These are phyloP conservation scores for Amphiprion ocellaris DNA, from an alignment of 2,113 vertebrate species.

Conservation along the genomic window DNA sequence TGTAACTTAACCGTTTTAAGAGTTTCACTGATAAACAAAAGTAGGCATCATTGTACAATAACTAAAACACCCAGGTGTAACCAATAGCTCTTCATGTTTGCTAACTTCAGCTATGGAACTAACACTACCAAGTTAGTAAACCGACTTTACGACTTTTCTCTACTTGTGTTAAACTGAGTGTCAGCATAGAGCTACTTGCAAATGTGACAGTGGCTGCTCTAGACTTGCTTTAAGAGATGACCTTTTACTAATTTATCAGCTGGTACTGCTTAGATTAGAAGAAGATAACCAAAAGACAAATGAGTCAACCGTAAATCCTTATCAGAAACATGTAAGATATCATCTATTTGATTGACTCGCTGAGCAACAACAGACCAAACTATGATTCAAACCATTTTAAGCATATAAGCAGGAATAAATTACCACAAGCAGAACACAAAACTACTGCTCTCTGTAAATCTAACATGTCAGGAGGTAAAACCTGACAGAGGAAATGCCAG, in stretches of 20 bases:
- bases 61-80: too few species aligned
- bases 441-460: background rate
- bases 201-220: background rate
- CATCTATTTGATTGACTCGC: background rate
- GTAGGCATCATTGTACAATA: too few species aligned
- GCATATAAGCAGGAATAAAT: background rate
- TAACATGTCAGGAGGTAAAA: constrained; percentile 23
- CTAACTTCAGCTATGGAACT: too few species aligned
- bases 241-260: background rate
- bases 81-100: too few species aligned
- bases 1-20: too few species aligned
- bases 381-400: background rate
- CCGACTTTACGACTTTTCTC: too few species aligned
- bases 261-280: background rate
- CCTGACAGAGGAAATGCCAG: constrained; percentile 40
- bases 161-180: background rate
- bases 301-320: background rate
- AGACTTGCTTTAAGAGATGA: background rate
- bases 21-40: too few species aligned
- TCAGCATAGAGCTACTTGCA: background rate
- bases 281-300: background rate
- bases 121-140: too few species aligned
- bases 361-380: background rate
- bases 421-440: background rate
- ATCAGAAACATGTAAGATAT: background rate